A percentile compares a stretch with the other conserved stretches of the same genome.
Conservation (phyloP, 2,888 invertebrate species). For the Lingula anatina region DNA sequence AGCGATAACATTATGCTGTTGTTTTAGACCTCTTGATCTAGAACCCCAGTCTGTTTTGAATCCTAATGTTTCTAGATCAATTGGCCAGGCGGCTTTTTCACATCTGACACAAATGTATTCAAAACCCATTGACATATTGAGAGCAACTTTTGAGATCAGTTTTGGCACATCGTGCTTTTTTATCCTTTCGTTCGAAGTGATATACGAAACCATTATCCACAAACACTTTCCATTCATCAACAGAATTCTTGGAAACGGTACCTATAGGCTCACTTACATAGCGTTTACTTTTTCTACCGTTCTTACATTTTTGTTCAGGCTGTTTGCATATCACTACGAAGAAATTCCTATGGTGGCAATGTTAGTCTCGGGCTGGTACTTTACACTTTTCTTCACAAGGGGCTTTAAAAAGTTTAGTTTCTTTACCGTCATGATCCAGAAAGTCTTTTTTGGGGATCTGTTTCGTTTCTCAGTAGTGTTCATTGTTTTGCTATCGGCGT, state of each 20-base stretch:
- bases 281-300: not conserved
- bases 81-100: no score
- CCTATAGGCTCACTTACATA: not conserved
- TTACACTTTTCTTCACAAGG: conserved; percentile 25
- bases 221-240: no score
- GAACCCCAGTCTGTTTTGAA: no score
- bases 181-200: no score
- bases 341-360: conserved; percentile 17
- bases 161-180: no score
- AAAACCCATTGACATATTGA: no score
- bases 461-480: conserved; percentile 5
- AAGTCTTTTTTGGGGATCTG: conserved; percentile 24
- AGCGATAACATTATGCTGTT: not conserved
- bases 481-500: not conserved
- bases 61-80: no score
- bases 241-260: not conserved
- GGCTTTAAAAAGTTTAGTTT: conserved; percentile 27
- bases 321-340: not conserved
- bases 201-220: no score
- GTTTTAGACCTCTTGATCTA: no score
- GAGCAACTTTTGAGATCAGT: no score
- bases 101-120: no score
- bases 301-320: not conserved
- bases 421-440: conserved; percentile 32
- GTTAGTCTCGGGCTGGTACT: conserved; percentile 29